Conservation (phyloP, 2,888 invertebrate species). For the Hemaris fuciformis region DNA sequence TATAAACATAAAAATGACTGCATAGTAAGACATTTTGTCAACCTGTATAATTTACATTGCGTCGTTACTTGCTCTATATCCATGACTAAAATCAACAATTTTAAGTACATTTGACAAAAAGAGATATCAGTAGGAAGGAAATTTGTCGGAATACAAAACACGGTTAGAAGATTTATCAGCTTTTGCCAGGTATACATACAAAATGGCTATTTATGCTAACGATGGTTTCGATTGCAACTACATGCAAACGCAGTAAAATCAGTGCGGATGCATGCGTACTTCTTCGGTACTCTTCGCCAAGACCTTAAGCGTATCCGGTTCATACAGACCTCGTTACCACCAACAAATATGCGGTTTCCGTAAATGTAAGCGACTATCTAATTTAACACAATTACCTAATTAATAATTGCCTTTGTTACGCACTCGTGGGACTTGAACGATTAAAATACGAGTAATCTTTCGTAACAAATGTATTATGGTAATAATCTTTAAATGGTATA, state of each 20-base stretch:
- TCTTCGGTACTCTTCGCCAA: constrained; percentile 37
- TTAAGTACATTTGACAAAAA: neutral
- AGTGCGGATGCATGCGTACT: neutral
- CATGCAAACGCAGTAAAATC: neutral
- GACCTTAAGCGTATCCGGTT: constrained; percentile 71
- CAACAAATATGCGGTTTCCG: constrained; percentile 66
- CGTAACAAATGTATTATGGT: constrained; percentile 24
- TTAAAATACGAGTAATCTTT: constrained; percentile 46
- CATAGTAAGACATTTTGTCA: neutral
- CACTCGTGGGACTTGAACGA: constrained; percentile 41
- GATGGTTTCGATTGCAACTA: neutral
- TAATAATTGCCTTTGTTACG: constrained; percentile 48
- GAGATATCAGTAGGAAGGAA: neutral
- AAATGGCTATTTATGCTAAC: neutral
- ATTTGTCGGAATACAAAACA: neutral
- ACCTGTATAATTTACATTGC: neutral
- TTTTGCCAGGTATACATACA: neutral
- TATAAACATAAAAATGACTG: no score
- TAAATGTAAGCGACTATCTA: constrained; percentile 46
- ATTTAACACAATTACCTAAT: constrained; percentile 52
- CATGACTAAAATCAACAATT: neutral
- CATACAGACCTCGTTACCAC: constrained; percentile 71
- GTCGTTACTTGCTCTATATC: neutral
- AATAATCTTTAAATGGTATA: no score
- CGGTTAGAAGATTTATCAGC: neutral